Base-by-base conservation (phyloP, 2,888 invertebrate genomes). In the Drosophila borborema region DNA sequence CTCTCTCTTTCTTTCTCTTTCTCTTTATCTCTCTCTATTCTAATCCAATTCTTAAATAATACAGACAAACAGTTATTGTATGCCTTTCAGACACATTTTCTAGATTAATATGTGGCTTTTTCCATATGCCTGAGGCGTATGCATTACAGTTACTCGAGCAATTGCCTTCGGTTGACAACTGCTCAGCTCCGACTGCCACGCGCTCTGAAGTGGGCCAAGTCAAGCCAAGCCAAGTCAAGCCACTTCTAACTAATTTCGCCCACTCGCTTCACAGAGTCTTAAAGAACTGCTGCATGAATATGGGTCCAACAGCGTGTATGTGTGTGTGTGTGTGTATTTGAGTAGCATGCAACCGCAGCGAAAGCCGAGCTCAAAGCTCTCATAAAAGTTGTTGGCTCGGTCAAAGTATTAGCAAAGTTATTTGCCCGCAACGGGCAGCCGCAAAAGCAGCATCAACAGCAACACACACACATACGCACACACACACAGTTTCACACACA, bases 401-500 rank as follows among this genome's bases (percentile, higher is more conserved):
- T 82, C 88, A 88, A 80, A 82, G 83, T 88, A 82, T 82, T 82
- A 80, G 86, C 80, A 82, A 85, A 82, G 83, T 88, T 82, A 82
- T 87, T 82, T 85, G 71, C 59, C 88, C 81, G 83, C 70, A 82
- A 76, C 74, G 72, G 82, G 69, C 75, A 60, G 82, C 72, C 64
- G 63, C 82, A 84, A 18, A 46, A 61, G 31, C 60, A 60, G 20
- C 72, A 45, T 20, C 51, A 63, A 46, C 56, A 23, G 31, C 61
- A 73, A 18, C 48, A 59, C 66, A 38, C 63, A 54, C 36, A 56
- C n/a, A 54, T 61, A 72, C 55, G 38, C 65, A 49, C n/a, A 48
- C 31, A 18, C 31, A 60, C 67, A 53, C 23, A 56, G 41, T 43
- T 31, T 16, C 45, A 58, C 53, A 43, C 40, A 58, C 9, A 31